These are phyloP conservation scores for Gnatocerus cornutus DNA, from an alignment of 2,888 invertebrate genomes.

Conservation along the genomic window DNA sequence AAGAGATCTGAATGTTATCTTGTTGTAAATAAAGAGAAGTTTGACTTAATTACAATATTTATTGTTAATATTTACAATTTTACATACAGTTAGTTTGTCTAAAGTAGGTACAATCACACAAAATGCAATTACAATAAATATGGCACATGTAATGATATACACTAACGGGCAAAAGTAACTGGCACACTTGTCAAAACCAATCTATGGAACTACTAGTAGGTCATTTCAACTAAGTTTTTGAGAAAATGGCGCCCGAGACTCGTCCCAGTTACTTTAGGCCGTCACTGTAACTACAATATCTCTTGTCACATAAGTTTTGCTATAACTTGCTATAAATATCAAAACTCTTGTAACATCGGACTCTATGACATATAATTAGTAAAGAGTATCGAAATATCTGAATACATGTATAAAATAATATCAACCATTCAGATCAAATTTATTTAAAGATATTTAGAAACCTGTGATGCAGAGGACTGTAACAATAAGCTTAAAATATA, in stretches of 20 bases:
- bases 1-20: too few relatives aligned
- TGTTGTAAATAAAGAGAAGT: too few relatives aligned
- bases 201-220: too few relatives aligned
- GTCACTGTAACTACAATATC: slow-evolving; percentile 50
- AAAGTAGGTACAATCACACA: slow-evolving; percentile 64
- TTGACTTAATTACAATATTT: slow-evolving; percentile 55
- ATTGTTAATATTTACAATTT: slow-evolving; percentile 65
- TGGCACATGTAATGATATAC: slow-evolving; percentile 66
- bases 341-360: slow-evolving; percentile 53
- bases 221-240: too few relatives aligned
- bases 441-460: slow-evolving; percentile 34
- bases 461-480: slow-evolving; percentile 13
- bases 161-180: too few relatives aligned
- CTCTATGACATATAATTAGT: slow-evolving; percentile 56
- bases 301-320: slow-evolving; percentile 54
- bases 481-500: slow-evolving; percentile 39
- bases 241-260: too few relatives aligned
- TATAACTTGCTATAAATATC: slow-evolving; percentile 48
- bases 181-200: too few relatives aligned
- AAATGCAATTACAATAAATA: slow-evolving; percentile 67
- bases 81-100: slow-evolving; percentile 61
- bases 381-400: slow-evolving; percentile 55
- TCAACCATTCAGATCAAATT: slow-evolving; percentile 45
- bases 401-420: slow-evolving; percentile 54
- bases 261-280: too few relatives aligned